A percentile compares a stretch with the other conserved stretches of the same genome.
These are phyloP conservation scores for Chloroceryle aenea DNA, from an alignment of 2,113 vertebrate genomes.

Conservation along the genomic window DNA sequence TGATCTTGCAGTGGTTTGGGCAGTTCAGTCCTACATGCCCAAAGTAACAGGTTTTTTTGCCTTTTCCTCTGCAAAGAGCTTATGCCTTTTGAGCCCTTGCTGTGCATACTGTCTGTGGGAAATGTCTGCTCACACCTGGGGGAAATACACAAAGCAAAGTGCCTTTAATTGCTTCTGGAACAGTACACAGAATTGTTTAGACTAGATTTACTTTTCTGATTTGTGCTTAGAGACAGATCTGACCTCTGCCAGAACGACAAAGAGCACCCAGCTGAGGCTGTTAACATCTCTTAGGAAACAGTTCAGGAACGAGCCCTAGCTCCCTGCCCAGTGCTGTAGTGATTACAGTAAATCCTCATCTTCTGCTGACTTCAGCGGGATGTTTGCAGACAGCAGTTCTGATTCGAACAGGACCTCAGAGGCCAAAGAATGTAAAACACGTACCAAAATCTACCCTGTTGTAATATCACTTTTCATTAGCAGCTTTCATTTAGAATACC, in stretches of 20 bases:
- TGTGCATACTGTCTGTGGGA: constrained; percentile 23
- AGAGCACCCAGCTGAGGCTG: constrained; percentile 65
- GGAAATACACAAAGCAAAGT: constrained; percentile 54
- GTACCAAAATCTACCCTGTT: not conserved
- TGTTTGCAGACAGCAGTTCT: constrained; percentile 45
- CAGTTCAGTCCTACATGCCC: not conserved
- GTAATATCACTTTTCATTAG: not conserved
- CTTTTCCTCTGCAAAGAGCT: not conserved
- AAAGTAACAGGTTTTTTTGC: not conserved
- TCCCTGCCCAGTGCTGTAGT: constrained; percentile 25
- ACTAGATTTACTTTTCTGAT: constrained; percentile 66
- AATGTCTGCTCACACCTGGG: constrained; percentile 62
- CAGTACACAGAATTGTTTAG: constrained; percentile 66
- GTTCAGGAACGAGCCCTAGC: constrained; percentile 40
- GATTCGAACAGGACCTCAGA: not conserved
- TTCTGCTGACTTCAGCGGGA: constrained; percentile 65
- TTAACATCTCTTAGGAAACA: constrained; percentile 68
- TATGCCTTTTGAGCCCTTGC: constrained; percentile 12
- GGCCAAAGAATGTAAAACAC: constrained; percentile 9
- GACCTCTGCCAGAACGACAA: constrained; percentile 68
- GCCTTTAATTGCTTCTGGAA: constrained; percentile 65
- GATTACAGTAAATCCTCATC: constrained; percentile 66
- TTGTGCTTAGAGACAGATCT: constrained; percentile 59
- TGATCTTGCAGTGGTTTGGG: not conserved
- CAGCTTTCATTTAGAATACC: not conserved